Evolutionary conservation across 2,888 invertebrate species (phyloP), one percentile per base, ranked within the genome.

Genomic region (Andrena fulva): DNA sequence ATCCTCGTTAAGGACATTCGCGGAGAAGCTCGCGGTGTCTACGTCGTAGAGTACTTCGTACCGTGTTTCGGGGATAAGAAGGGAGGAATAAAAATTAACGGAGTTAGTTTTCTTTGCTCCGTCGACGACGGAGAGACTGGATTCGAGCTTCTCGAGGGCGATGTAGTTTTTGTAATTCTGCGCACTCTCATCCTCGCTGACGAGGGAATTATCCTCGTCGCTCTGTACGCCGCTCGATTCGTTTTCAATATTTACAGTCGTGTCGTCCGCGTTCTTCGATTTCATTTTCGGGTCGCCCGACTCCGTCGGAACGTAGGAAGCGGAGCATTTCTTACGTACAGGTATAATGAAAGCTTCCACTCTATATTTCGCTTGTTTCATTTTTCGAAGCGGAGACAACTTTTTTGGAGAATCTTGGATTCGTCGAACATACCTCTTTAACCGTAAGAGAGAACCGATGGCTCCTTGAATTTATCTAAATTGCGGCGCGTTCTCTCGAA

Each of bases 331-430:
- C 62, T 80, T 85, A 3, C 81, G 66, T 3, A 75, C 80, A 0
- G 92, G 92, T 59, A 92, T 84, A 75, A 92, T 92, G 50, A 91
- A 93, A 31, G 91, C 89, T 78, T 93, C 92, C 0, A 90, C 91
- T 74, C 87, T 86, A 63, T 91, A 93, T 66, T 86, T 89, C 54
- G 77, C 77, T 48, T 83, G 74, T 67, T 88, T 82, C 79, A 82
- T 84, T 56, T 24, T 80, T 52, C 35, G n/a, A 48, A 52, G 3
- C n/a, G 7, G 29, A 63, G 29, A 16, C 16, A 70, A 52, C 52
- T 31, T 27, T 16, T 56, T 64, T 5, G 31, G 48, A 24, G 29
- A 54, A 35, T 12, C 31, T 56, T 48, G 31, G 31, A 5, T 33
- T 54, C 24, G 0, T 8, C 33, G 24, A 59, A 31, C 33, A 31